phyloP scores from a whole-genome alignment of 2,888 invertebrate species.

The Cosmorhoe ocellata region DNA sequence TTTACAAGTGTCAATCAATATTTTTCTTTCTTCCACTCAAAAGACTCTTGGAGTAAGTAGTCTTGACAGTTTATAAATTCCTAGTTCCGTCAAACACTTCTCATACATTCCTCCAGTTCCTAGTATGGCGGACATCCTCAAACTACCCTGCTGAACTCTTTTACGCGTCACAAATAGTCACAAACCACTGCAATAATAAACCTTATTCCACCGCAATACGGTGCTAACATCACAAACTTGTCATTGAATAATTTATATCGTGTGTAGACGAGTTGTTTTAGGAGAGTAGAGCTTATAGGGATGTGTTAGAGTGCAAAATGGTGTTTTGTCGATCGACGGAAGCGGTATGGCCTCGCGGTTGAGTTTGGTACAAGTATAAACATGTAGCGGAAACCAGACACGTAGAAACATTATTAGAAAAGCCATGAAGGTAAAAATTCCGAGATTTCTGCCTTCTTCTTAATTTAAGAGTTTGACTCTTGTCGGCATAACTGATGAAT shows the following conservation, averaged over 20 bases:
- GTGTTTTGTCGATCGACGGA: slow-evolving; percentile 51
- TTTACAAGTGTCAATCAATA: too few relatives aligned
- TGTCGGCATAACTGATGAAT: too few relatives aligned
- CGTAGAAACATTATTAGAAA: too few relatives aligned
- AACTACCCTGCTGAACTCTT: slow-evolving; percentile 67
- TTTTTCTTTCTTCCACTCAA: too few relatives aligned
- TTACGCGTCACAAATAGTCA: slow-evolving; percentile 46
- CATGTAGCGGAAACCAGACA: slow-evolving; percentile 1
- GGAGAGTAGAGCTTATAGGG: slow-evolving; percentile 12
- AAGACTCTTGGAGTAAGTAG: too few relatives aligned
- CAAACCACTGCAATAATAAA: slow-evolving; percentile 26
- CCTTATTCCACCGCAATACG: slow-evolving; percentile 34
- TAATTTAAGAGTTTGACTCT: too few relatives aligned
- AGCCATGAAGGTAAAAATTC: too few relatives aligned
- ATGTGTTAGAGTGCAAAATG: slow-evolving; percentile 7
- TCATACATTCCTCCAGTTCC: slow-evolving; percentile 28
- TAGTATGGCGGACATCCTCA: slow-evolving; percentile 57
- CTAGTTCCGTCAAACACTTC: slow-evolving; percentile 13
- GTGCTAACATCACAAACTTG: slow-evolving; percentile 21
- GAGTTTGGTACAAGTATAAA: slow-evolving; percentile 44
- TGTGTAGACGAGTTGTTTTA: too few relatives aligned
- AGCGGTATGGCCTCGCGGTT: slow-evolving; percentile 59
- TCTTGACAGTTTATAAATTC: background rate
- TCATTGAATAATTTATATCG: too few relatives aligned
- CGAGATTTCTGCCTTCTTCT: too few relatives aligned